phyloP scores from a whole-genome alignment of 2,797 vertebrate species.

The Phoebastria nigripes region DNA sequence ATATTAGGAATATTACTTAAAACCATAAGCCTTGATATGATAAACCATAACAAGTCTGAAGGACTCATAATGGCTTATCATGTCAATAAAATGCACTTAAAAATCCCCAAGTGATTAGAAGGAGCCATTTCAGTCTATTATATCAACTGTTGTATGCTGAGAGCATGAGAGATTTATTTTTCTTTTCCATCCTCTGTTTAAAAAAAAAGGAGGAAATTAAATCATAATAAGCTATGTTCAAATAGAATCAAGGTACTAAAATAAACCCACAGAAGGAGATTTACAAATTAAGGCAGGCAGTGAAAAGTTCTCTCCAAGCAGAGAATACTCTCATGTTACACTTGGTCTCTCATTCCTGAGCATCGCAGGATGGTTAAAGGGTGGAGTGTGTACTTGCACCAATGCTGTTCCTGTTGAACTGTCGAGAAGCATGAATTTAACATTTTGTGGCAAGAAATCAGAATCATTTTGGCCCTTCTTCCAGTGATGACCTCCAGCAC shows the following conservation, averaged over 20 bases:
- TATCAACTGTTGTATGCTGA: slow-evolving; percentile 50
- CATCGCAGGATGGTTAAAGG: neutral
- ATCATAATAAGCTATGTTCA: slow-evolving; percentile 51
- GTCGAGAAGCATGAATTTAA: neutral
- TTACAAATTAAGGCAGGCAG: slow-evolving; percentile 40
- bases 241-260: slow-evolving; percentile 54
- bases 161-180: slow-evolving; percentile 59
- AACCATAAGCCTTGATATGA: slow-evolving; percentile 35
- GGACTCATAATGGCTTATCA: slow-evolving; percentile 58
- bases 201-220: slow-evolving; percentile 63
- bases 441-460: neutral
- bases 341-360: neutral
- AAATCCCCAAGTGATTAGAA: slow-evolving; percentile 65
- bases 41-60: slow-evolving; percentile 63
- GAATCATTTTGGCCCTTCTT: neutral
- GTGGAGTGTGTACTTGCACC: neutral
- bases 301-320: slow-evolving; percentile 9
- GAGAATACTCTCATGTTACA: neutral
- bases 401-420: neutral
- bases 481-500: neutral
- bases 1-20: slow-evolving; percentile 63
- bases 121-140: slow-evolving; percentile 56
- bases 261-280: slow-evolving; percentile 38
- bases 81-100: slow-evolving; percentile 69
- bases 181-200: slow-evolving; percentile 47